Evolutionary conservation across 2,113 vertebrate species (phyloP), one percentile per base, ranked within the genome.

Genomic region (Patagioenas fasciata): DNA sequence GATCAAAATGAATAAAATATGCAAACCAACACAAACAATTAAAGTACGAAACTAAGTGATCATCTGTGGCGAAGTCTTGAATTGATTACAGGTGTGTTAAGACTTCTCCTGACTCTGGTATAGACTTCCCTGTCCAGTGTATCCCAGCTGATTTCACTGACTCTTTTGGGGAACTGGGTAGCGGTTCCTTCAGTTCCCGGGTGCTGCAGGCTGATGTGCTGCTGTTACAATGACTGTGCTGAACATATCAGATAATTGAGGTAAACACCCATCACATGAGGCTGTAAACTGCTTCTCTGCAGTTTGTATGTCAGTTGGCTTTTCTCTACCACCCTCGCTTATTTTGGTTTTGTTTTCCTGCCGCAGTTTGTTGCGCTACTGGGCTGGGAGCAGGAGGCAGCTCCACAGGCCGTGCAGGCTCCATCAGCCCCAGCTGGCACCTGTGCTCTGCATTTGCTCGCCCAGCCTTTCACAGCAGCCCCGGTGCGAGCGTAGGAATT

Each of bases 241-340:
- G 28, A 72, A 19, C 8, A 8, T 11, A 32, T 38, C 19, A 56
- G 15, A 24, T 31, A 31, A 13, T 19, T 8, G 57, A 34, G 50
- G n/a, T 34, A 34, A 44, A 14, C 17, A 1, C 13, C 13, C 51
- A 8, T 28, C 29, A 2, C 2, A 0, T 0, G 10, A 31, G 19
- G 1, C 19, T 81, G 10, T 24, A 2, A 66, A 21, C 40, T 11
- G 7, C 29, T 10, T 3, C 57, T 79, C 32, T 44, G 66, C 48
- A 11, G 31, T 13, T 44, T 12, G 13, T 2, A 2, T 7, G 21
- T 23, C 53, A 65, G 24, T 21, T 80, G 53, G 1, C 17, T 57
- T 44, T 69, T 36, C 32, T n/a, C 44, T 61, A 3, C 3, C 0
- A 0, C 28, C 84, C 2, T 6, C 13, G 15, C 1, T 11, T 6